Evolutionary conservation across 2,797 vertebrate species (phyloP).

Genomic region (Psittacula derbiana): DNA sequence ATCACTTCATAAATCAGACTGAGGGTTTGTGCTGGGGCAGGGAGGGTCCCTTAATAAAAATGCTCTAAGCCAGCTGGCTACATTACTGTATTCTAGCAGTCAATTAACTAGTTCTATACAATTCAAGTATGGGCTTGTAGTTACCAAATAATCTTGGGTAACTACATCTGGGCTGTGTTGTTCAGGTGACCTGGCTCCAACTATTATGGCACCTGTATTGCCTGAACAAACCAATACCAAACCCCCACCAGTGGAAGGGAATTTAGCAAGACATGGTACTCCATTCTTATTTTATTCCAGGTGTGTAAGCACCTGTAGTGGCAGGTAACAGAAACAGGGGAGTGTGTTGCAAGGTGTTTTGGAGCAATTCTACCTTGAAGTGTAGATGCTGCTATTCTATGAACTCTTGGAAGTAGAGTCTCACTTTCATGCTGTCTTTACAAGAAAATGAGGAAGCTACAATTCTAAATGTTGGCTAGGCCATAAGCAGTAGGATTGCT

Average conservation of each 20-base stretch:
- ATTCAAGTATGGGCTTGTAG: not conserved
- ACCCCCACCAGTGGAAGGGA: not conserved
- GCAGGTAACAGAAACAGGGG: not conserved
- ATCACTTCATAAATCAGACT: not conserved
- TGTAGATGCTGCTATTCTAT: not conserved
- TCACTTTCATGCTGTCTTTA: not conserved
- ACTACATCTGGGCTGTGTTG: not conserved
- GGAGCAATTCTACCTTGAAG: not conserved
- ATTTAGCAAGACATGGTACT: not conserved
- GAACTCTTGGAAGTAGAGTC: rapidly evolving
- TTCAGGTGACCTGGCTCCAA: not conserved
- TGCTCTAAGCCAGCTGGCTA: not conserved
- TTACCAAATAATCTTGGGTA: not conserved
- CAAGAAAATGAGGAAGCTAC: not conserved
- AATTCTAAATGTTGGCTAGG: not conserved
- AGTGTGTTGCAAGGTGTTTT: not conserved
- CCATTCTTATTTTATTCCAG: not conserved
- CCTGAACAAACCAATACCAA: not conserved
- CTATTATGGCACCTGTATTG: not conserved
- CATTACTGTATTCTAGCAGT: not conserved
- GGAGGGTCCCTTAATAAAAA: not conserved
- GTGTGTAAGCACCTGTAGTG: not conserved
- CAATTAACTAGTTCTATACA: not conserved
- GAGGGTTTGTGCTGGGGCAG: not conserved
- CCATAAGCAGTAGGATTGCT: not conserved